Evolutionary conservation across 2,113 vertebrate species (phyloP), one percentile per base, ranked within the genome.

Genomic region (Myotis davidii): DNA sequence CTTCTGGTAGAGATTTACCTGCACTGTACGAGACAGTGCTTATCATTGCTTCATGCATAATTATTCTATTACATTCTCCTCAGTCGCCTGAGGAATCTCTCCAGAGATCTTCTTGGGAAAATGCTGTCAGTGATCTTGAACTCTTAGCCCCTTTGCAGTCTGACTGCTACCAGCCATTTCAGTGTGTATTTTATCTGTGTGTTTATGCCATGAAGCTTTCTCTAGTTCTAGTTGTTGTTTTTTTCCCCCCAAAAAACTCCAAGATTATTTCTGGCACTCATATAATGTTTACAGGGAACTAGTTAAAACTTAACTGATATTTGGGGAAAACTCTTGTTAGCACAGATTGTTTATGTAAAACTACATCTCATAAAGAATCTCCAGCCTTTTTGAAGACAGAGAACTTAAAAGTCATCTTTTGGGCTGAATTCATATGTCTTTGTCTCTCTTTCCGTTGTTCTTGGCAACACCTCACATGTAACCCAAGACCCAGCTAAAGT

Each of bases 361-460:
- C 85, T 94, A 48, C 91, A 91, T 95, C 96, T 98, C 56, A 18
- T 61, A 95, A 96, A 91, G 74, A 91, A 97, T 96, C 92, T 92
- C 52, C 42, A 92, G 73, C 74, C 95, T 95, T 97, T 97, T 96
- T 96, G 94, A 97, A 96, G 96, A 94, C 77, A 78, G 65, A 91
- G 74, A 92, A 94, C 87, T 96, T 97, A 86, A 98, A 96, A 97
- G 94, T 93, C 61, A 88, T 81, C 76, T 91, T 84, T 95, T 1
- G 93, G 77, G 92, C 88, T 77, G 77, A 91, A 95, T 97, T 96
- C 78, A 92, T 96, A 83, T 81, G 83, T 97, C 96, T 94, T 94
- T 96, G 97, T 96, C 96, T 97, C 88, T 96, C 83, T 96, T 95
- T 77, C 70, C 94, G 92, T 97, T 97, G 97, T 97, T 97, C 83